phyloP scores from a whole-genome alignment of 1,140 invertebrate genomes.

The Diachasma alloeum region DNA sequence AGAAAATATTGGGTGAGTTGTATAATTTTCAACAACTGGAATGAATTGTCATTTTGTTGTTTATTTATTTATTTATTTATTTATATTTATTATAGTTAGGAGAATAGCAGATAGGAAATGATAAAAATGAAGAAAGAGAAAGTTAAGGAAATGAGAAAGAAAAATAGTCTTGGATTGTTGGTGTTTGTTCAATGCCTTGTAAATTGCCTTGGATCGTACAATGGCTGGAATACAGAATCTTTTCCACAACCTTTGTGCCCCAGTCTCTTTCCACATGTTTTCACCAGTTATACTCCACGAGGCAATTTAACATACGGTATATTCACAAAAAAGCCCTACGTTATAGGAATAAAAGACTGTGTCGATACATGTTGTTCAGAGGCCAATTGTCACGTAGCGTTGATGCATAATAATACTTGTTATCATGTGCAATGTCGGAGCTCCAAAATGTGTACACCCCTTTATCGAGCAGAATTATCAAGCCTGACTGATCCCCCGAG shows the following conservation, averaged over 20 bases:
- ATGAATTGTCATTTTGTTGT: no score
- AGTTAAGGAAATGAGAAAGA: background rate
- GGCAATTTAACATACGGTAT: slow-evolving; percentile 71
- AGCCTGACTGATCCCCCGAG: slow-evolving; percentile 69
- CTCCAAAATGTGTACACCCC: slow-evolving; percentile 75
- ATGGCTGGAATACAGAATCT: slow-evolving; percentile 47
- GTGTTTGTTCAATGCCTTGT: slow-evolving; percentile 41
- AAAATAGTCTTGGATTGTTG: slow-evolving; percentile 44
- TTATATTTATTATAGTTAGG: no score
- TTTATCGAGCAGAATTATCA: slow-evolving; percentile 66
- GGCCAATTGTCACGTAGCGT: slow-evolving; percentile 78
- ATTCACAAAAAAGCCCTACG: slow-evolving; percentile 67
- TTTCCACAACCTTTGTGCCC: slow-evolving; percentile 49
- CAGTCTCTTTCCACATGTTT: slow-evolving; percentile 49
- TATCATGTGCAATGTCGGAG: slow-evolving; percentile 78
- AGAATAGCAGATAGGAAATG: no score
- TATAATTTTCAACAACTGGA: no score
- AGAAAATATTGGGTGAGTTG: no score
- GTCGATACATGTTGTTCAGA: slow-evolving; percentile 76
- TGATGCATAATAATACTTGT: slow-evolving; percentile 79
- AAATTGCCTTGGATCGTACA: slow-evolving; percentile 44
- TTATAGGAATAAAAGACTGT: slow-evolving; percentile 71
- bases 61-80: no score
- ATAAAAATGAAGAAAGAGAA: slow-evolving; percentile 26
- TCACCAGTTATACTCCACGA: slow-evolving; percentile 56